Evolutionary conservation across 2,888 invertebrate genomes (phyloP), one percentile per base, ranked within the genome.

Genomic region (Volucella inanis): DNA sequence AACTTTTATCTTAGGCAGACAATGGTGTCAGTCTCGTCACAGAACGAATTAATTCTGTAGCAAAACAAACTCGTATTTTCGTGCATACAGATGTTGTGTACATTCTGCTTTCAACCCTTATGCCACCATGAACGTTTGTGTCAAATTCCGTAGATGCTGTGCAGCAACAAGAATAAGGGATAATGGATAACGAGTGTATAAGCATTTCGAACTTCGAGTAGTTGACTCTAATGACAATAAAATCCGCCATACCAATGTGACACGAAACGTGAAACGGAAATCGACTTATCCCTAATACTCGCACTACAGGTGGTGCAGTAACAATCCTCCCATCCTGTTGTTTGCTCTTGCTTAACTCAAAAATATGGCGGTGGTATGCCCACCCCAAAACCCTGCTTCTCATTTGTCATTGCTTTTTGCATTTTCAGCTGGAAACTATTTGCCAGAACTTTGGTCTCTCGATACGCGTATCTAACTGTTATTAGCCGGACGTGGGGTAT

Each of bases 261-360:
- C 41, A 59, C 15, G 18, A 14, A 18, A 11, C 15, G 18, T 41
- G 14, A 50, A 15, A 41, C 14, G 38, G 45, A 67, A 75, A 59
- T 59, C 67, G 76, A 76, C 67, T 67, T 52, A 15, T 15, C n/a
- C 41, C 6, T 31, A 31, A 31, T 31, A 6, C 31, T 31, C 18
- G 41, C 76, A 59, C 67, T 52, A 59, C 67, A 67, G 67, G 75
- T 65, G 50, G 41, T 52, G 31, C 38, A 49, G 57, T 75, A 57
- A 57, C 55, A 75, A 65, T 49, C 47, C 75, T 65, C 57, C 57
- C 59, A 18, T 67, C 59, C 50, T 59, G 52, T 59, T 52, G 10
- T 67, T 47, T 59, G 41, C 59, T 57, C 8, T 18, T n/a, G 3
- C 15, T 6, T 6, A 31, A 50, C 39, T 39, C 11, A 22, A 38